These are phyloP conservation scores for Zaprionus nigranus DNA, from an alignment of 1,140 invertebrate species.

Conservation along the genomic window DNA sequence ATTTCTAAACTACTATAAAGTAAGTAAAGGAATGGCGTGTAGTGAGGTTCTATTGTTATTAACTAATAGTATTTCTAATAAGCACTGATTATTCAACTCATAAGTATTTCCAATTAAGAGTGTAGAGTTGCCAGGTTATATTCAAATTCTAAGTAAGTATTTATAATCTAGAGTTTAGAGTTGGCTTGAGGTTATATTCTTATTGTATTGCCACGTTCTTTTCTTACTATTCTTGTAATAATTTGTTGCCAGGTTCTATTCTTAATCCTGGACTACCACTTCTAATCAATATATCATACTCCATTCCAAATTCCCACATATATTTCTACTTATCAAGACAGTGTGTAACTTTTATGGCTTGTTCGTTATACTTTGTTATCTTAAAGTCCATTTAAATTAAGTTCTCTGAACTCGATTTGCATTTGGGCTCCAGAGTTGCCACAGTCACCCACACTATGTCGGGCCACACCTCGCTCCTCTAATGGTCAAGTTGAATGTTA, in stretches of 20 bases:
- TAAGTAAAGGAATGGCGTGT: too few relatives aligned
- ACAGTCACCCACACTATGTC: slow-evolving; percentile 12
- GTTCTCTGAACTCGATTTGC: slow-evolving; percentile 4
- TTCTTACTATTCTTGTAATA: too few relatives aligned
- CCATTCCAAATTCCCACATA: neutral
- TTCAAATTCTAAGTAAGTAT: too few relatives aligned
- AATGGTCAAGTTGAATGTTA: slow-evolving; percentile 53
- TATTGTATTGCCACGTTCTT: neutral
- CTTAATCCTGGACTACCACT: too few relatives aligned
- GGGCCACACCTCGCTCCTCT: slow-evolving; percentile 34
- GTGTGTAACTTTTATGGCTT: slow-evolving; percentile 8
- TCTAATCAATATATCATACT: neutral
- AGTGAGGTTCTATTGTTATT: too few relatives aligned
- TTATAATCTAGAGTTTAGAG: neutral
- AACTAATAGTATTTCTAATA: too few relatives aligned
- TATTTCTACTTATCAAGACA: neutral
- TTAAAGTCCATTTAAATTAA: slow-evolving; percentile 18
- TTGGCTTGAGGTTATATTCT: neutral
- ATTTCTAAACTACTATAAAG: too few relatives aligned
- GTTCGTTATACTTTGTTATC: slow-evolving; percentile 15
- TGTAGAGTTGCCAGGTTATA: too few relatives aligned
- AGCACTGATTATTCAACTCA: too few relatives aligned
- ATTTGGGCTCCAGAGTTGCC: neutral
- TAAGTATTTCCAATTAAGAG: too few relatives aligned
- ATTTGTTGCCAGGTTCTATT: too few relatives aligned